These are phyloP conservation scores for Drosophila leonis DNA, from an alignment of 2,888 invertebrate genomes.

Conservation along the genomic window DNA sequence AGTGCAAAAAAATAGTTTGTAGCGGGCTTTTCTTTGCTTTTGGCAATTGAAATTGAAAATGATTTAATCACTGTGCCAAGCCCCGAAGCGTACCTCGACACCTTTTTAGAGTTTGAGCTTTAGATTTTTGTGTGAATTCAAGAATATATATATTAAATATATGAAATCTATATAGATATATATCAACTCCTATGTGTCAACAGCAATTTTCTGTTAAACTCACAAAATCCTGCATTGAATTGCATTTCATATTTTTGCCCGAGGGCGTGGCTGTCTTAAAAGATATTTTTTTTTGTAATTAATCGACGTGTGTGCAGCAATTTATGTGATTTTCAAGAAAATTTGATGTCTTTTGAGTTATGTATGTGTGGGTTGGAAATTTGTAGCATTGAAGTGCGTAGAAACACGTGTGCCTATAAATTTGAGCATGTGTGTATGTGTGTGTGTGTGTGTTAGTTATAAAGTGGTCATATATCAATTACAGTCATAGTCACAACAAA, in stretches of 20 bases:
- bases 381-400: slow-evolving; percentile 69
- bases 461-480: slow-evolving; percentile 71
- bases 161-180: slow-evolving; percentile 3
- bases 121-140: slow-evolving; percentile 1
- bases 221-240: slow-evolving; percentile 28
- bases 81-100: slow-evolving; percentile 42
- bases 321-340: slow-evolving; percentile 74
- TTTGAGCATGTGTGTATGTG: slow-evolving; percentile 21
- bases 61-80: slow-evolving; percentile 56
- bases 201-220: slow-evolving; percentile 40
- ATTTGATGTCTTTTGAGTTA: slow-evolving; percentile 69
- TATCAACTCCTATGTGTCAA: slow-evolving; percentile 50
- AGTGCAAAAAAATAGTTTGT: slow-evolving; percentile 1
- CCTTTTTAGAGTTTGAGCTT: slow-evolving; percentile 37
- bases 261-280: slow-evolving; percentile 54
- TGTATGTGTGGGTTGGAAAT: slow-evolving; percentile 54
- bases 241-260: slow-evolving; percentile 50
- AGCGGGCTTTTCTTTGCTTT: slow-evolving; percentile 26
- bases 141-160: slow-evolving; percentile 7
- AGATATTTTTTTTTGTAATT: slow-evolving; percentile 63
- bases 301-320: slow-evolving; percentile 71
- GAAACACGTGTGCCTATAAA: slow-evolving; percentile 64
- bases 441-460: slow-evolving; percentile 20
- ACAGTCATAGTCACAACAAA: slow-evolving; percentile 76
- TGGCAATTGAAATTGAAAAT: slow-evolving; percentile 41